phyloP scores from a whole-genome alignment of 2,113 vertebrate species.

The Plestiodon gilberti region DNA sequence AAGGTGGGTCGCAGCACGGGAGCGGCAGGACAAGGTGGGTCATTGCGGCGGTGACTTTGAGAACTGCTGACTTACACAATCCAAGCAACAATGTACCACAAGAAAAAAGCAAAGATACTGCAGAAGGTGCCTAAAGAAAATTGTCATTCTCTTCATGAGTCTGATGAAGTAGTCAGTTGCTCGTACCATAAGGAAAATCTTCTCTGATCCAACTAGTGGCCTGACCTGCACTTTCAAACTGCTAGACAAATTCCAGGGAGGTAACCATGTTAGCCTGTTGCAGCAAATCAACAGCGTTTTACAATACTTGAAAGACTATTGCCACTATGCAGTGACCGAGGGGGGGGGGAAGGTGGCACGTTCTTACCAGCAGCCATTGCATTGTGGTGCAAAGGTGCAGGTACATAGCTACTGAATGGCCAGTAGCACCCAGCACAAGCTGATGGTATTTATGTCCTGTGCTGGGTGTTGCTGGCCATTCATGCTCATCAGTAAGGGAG shows the following conservation, averaged over 20 bases:
- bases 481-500: not conserved
- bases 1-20: no score
- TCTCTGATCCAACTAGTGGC: not conserved
- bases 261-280: not conserved
- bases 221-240: not conserved
- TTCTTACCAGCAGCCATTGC: no score
- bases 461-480: no score
- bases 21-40: no score
- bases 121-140: not conserved
- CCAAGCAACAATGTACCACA: slow-evolving; percentile 4
- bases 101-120: not conserved
- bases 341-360: no score
- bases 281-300: not conserved
- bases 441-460: not conserved
- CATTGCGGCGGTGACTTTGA: no score
- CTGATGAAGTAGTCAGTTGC: not conserved
- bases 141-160: not conserved
- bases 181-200: not conserved
- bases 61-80: not conserved
- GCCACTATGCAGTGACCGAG: no score
- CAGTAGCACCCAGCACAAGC: not conserved
- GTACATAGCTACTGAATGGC: not conserved
- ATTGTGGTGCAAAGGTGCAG: not conserved
- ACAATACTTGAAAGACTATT: not conserved
- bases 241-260: not conserved